These are phyloP conservation scores for Microcebus ravelobensis DNA, from an alignment of 2,113 vertebrate species.

Conservation along the genomic window DNA sequence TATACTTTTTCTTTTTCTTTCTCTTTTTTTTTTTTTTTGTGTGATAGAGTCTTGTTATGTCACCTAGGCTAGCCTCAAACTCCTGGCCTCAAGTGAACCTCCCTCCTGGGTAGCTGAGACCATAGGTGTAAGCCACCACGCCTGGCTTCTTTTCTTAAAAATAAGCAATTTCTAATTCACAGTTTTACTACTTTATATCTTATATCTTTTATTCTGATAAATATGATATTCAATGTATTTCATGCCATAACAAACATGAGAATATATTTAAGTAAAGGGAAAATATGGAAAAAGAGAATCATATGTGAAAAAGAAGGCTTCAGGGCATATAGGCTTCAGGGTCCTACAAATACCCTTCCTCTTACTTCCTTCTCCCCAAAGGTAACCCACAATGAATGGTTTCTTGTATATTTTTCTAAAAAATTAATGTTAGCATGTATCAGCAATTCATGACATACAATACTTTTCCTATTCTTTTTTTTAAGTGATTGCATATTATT, in stretches of 20 bases:
- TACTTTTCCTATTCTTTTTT: background rate
- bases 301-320: no score
- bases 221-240: constrained; percentile 41
- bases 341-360: background rate
- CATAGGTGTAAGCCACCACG: no score
- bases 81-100: no score
- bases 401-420: background rate
- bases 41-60: no score
- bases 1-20: background rate
- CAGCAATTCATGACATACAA: background rate
- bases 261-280: constrained; percentile 21
- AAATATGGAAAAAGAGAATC: background rate
- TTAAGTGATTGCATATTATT: background rate
- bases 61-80: no score
- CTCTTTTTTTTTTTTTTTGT: background rate
- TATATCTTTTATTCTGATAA: background rate
- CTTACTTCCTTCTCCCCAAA: background rate
- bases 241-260: background rate
- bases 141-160: constrained; percentile 3
- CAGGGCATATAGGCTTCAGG: background rate
- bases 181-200: background rate
- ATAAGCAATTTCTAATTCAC: constrained; percentile 9
- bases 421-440: background rate
- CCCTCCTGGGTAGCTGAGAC: no score
- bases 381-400: background rate